Evolutionary conservation across 2,113 vertebrate genomes (phyloP).

Genomic region (Protobothrops flavoviridis): DNA sequence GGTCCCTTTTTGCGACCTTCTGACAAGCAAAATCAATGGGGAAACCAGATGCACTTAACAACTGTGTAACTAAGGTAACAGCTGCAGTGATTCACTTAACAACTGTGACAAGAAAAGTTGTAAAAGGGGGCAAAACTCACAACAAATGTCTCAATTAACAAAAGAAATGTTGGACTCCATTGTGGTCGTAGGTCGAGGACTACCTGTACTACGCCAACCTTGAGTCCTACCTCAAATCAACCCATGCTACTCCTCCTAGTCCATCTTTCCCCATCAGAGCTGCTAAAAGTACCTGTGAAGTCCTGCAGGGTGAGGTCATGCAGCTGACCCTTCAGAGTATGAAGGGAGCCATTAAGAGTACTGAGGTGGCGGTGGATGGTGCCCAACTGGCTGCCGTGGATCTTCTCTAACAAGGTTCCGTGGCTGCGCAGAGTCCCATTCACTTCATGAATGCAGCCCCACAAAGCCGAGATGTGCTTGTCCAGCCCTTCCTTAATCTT

Average conservation of each 20-base stretch:
- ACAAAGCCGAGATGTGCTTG: constrained; percentile 83
- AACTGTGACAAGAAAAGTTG: not conserved
- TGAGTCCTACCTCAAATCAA: not conserved
- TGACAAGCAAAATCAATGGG: not conserved
- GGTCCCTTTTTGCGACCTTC: not conserved
- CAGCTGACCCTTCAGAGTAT: constrained; percentile 71
- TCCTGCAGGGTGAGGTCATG: constrained; percentile 71
- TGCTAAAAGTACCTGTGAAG: constrained; percentile 66
- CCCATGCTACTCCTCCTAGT: no score
- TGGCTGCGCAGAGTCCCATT: constrained; percentile 77
- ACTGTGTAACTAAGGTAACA: not conserved
- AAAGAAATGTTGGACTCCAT: not conserved
- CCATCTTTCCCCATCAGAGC: not conserved
- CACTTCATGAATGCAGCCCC: constrained; percentile 79
- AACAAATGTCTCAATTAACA: not conserved
- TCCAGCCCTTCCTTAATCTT: constrained; percentile 82
- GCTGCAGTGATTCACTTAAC: not conserved
- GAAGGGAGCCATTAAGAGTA: constrained; percentile 79
- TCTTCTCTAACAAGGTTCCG: constrained; percentile 72
- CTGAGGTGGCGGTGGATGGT: constrained; percentile 68
- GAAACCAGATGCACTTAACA: not conserved
- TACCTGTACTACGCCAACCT: not conserved
- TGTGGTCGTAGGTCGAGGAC: not conserved
- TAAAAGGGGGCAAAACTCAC: not conserved
- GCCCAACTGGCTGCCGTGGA: constrained; percentile 75